Evolutionary conservation across 2,888 invertebrate species (phyloP).

Genomic region (Zygaena filipendulae): DNA sequence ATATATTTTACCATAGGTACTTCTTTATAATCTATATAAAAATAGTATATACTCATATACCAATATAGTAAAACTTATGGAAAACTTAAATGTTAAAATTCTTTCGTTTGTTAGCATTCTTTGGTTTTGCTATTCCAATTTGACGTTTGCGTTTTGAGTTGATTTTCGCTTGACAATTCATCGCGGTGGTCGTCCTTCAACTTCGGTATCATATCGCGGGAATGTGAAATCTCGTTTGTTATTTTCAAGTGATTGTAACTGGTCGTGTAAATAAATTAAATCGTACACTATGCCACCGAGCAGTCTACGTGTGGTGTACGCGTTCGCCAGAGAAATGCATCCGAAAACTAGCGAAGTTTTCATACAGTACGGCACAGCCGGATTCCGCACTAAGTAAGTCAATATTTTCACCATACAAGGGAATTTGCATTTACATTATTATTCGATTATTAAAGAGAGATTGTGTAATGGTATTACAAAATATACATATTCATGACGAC

Average conservation of each 20-base stretch:
- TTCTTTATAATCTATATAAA: too few species aligned
- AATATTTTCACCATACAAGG: background rate
- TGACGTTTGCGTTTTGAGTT: constrained; percentile 9
- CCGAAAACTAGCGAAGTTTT: constrained; percentile 73
- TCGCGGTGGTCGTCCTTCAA: background rate
- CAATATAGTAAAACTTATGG: too few species aligned
- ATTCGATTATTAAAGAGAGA: too few species aligned
- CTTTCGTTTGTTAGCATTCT: background rate
- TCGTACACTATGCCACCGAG: constrained; percentile 62
- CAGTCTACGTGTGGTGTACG: constrained; percentile 75
- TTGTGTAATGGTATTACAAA: too few species aligned
- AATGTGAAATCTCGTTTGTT: constrained; percentile 61
- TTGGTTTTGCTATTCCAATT: background rate
- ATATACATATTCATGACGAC: constrained; percentile 11
- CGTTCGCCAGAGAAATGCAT: constrained; percentile 83
- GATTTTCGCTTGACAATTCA: constrained; percentile 3
- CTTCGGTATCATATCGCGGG: constrained; percentile 33
- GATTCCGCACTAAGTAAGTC: constrained; percentile 83
- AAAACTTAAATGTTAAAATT: constrained; percentile 14
- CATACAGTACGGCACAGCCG: constrained; percentile 87
- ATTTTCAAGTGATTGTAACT: constrained; percentile 59
- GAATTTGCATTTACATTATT: constrained; percentile 1
- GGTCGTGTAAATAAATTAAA: constrained; percentile 56
- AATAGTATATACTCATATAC: too few species aligned
- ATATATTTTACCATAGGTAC: too few species aligned